These are phyloP conservation scores for Buphagus erythrorhynchus DNA, from an alignment of 2,797 vertebrate genomes.

Conservation along the genomic window DNA sequence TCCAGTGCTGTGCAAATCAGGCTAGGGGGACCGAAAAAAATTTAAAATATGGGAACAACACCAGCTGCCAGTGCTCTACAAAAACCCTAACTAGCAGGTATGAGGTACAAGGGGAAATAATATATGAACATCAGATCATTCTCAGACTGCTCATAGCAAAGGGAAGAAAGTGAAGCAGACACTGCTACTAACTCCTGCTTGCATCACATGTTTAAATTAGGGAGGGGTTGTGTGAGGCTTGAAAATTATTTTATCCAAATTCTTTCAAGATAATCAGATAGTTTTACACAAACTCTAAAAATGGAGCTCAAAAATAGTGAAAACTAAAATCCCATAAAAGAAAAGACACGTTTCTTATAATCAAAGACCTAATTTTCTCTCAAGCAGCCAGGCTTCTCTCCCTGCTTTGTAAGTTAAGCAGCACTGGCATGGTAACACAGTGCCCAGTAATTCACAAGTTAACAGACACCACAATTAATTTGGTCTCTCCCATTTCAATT, in stretches of 20 bases:
- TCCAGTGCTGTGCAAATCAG: not conserved
- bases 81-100: not conserved
- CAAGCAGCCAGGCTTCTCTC: not conserved
- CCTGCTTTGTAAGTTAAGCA: not conserved
- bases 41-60: not conserved
- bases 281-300: not conserved
- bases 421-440: not conserved
- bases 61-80: not conserved
- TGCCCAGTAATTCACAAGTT: not conserved
- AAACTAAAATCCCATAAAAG: not conserved
- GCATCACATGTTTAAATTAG: not conserved
- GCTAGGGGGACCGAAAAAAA: not conserved
- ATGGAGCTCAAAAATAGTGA: not conserved
- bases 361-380: not conserved
- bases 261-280: not conserved
- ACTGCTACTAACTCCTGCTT: not conserved
- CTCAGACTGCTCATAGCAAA: not conserved
- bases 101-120: not conserved
- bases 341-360: not conserved
- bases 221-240: not conserved
- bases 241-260: not conserved
- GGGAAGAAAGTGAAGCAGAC: not conserved
- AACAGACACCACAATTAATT: not conserved
- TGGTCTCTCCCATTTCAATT: not conserved
- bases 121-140: accelerated